These are phyloP conservation scores for Lacanobia oleracea DNA, from an alignment of 2,888 invertebrate genomes.

Conservation along the genomic window DNA sequence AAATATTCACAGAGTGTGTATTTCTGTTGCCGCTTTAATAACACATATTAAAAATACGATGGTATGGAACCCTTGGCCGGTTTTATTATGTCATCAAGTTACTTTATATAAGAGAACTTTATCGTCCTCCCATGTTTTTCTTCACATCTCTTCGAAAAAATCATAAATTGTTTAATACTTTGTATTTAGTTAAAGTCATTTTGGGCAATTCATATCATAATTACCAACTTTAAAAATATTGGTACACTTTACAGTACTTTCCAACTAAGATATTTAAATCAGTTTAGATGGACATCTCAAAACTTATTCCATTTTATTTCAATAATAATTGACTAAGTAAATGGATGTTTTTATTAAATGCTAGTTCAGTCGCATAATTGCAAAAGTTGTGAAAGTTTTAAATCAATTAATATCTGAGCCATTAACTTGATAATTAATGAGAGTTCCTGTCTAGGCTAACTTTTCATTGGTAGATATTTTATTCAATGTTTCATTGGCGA, in stretches of 20 bases:
- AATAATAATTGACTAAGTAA: conserved; percentile 13
- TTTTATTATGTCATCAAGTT: too few species aligned
- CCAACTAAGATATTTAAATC: too few species aligned
- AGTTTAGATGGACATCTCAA: background rate
- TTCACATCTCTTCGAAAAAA: too few species aligned
- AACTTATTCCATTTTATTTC: conserved; percentile 7
- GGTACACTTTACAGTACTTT: too few species aligned
- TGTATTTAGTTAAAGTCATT: too few species aligned
- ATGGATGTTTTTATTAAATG: conserved; percentile 36
- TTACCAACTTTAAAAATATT: too few species aligned
- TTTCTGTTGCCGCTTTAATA: too few species aligned
- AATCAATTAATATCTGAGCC: conserved; percentile 33
- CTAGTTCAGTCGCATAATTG: conserved; percentile 33
- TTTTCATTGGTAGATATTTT: conserved; percentile 9
- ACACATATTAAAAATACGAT: too few species aligned
- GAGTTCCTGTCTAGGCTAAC: conserved; percentile 14
- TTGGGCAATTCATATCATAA: too few species aligned
- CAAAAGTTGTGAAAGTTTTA: conserved; percentile 31
- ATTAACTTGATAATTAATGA: conserved; percentile 36
- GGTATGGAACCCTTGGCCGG: too few species aligned
- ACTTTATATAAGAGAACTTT: background rate
- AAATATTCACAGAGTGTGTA: too few species aligned
- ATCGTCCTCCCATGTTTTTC: background rate
- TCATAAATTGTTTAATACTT: too few species aligned
- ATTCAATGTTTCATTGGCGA: background rate